phyloP scores from a whole-genome alignment of 2,113 vertebrate genomes.

The Trinectes maculatus region DNA sequence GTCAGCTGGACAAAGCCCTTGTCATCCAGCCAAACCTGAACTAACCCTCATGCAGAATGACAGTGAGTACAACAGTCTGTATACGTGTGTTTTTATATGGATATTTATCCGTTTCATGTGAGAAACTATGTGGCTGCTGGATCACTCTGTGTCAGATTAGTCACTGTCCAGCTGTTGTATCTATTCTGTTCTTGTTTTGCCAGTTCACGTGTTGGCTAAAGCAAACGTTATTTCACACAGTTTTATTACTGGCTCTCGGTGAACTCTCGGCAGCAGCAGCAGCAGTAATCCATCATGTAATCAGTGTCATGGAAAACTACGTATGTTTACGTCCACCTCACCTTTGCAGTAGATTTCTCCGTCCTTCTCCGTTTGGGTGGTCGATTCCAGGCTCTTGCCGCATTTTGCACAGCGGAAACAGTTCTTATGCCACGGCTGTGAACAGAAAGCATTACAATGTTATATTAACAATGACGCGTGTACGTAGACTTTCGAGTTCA shows the following conservation, averaged over 20 bases:
- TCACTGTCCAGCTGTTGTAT: background rate
- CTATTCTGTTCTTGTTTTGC: background rate
- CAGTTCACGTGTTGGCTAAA: background rate
- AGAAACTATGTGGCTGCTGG: background rate
- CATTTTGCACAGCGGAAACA: constrained; percentile 98
- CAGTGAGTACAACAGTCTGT: background rate
- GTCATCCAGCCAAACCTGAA: background rate
- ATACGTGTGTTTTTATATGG: background rate
- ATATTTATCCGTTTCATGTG: background rate
- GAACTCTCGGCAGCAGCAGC: too few species aligned
- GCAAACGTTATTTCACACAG: background rate
- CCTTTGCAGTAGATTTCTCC: constrained; percentile 99
- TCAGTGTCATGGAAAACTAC: background rate
- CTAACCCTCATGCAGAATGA: background rate
- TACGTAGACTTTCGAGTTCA: too few species aligned
- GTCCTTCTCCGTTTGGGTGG: constrained; percentile 95
- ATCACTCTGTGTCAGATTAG: constrained; percentile 3
- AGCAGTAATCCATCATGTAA: background rate
- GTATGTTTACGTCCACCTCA: constrained; percentile 35
- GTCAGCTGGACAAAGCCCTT: background rate
- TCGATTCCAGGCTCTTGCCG: constrained; percentile 95
- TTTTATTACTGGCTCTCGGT: background rate
- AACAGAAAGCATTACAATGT: background rate
- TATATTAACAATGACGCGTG: too few species aligned
- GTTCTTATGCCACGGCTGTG: constrained; percentile 95